Evolutionary conservation across 1,140 invertebrate genomes (phyloP), one percentile per base, ranked within the genome.

Genomic region (Drosophila pachea): DNA sequence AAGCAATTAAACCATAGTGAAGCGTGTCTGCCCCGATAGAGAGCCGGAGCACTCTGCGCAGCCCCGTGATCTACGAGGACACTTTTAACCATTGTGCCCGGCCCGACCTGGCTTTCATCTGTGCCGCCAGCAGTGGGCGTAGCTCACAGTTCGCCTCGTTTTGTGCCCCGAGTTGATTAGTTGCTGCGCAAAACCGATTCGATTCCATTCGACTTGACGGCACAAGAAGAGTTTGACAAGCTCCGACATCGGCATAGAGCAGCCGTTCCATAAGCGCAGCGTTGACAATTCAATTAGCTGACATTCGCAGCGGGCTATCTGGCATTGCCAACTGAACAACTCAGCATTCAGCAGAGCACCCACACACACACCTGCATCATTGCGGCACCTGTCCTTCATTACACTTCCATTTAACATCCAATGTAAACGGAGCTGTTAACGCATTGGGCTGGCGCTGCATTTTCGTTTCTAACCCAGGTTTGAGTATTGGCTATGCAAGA

Each of bases 1-100:
- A 86, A 77, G 81, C 81, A 86, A 86, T 86, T 86, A 86, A 76
- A 78, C 60, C 76, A 61, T 59, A 74, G 53, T 69, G 81, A 86
- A 86, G 81, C 81, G 81, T 86, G 81, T 86, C 81, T 83, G 68
- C 61, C 55, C 32, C 12, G 55, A 38, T 33, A 9, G 58, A 33
- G 31, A 33, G n/a, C 40, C 5, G 14, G 43, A 54, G 33, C 47
- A 12, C 33, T 14, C 7, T 16, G 16, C 32, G 38, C 45, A 32
- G 12, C 64, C 48, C 59, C 61, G 58, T 84, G 76, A 84, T 84
- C 69, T 68, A 74, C 81, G 76, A 84, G 79, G 81, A 84, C 79
- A 84, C 67, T 84, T 84, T 83, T 29, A 38, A 59, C 59, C 65
- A 65, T 73, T 76, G 66, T 70, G 14, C 14, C 14, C 33, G 22